A percentile compares a stretch with the other conserved stretches of the same genome.
These are phyloP conservation scores for Thereva unica DNA, from an alignment of 2,888 invertebrate species.

Conservation along the genomic window DNA sequence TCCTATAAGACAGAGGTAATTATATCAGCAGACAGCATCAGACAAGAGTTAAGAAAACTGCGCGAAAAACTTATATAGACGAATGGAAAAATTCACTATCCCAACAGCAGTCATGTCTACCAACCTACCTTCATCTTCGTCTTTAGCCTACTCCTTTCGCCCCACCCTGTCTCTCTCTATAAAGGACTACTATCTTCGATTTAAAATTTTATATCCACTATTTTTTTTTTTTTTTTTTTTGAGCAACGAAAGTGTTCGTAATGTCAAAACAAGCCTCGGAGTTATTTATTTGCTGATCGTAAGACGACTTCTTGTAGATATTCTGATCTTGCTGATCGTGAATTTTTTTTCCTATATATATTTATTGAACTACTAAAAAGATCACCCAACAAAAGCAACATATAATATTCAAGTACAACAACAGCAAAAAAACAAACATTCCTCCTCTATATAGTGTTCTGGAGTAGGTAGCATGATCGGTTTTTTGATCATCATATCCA, in stretches of 20 bases:
- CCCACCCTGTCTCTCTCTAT: neutral
- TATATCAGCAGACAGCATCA: slow-evolving; percentile 29
- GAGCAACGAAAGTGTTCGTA: slow-evolving; percentile 9
- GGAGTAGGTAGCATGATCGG: slow-evolving; percentile 22
- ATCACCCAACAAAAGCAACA: slow-evolving; percentile 14
- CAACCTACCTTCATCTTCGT: neutral
- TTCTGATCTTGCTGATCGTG: slow-evolving; percentile 22
- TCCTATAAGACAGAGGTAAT: slow-evolving; percentile 30
- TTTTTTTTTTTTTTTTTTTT: slow-evolving; percentile 24
- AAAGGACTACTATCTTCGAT: neutral
- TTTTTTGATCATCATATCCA: slow-evolving; percentile 17
- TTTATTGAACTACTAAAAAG: neutral
- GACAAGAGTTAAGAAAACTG: slow-evolving; percentile 18
- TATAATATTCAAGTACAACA: neutral
- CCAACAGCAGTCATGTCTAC: neutral
- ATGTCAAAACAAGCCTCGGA: slow-evolving; percentile 34
- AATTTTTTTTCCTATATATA: slow-evolving; percentile 13
- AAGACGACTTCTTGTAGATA: slow-evolving; percentile 31
- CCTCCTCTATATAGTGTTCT: neutral
- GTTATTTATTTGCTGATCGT: slow-evolving; percentile 27
- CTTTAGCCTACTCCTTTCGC: neutral
- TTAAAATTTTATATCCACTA: neutral
- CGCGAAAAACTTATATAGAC: slow-evolving; percentile 31
- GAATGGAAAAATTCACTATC: slow-evolving; percentile 17
- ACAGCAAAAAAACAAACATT: slow-evolving; percentile 3